phyloP scores from a whole-genome alignment of 2,113 vertebrate species.

The Gadus chalcogrammus region DNA sequence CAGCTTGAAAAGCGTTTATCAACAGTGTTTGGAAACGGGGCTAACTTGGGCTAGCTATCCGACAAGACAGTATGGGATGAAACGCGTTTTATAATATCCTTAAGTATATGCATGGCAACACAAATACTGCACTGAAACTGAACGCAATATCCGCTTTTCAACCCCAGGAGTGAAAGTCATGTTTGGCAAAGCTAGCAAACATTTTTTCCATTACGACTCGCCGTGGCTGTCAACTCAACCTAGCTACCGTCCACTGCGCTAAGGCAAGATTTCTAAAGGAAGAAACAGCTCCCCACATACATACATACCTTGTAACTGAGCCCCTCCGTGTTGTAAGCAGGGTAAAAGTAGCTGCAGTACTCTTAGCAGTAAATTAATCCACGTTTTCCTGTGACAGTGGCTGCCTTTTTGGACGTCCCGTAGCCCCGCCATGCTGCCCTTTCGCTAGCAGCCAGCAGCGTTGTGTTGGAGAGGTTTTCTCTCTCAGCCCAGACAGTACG shows the following conservation, averaged over 20 bases:
- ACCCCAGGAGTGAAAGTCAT: too few species aligned
- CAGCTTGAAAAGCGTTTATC: too few species aligned
- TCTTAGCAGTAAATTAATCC: slow-evolving; percentile 85
- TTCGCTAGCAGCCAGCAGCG: slow-evolving; percentile 57
- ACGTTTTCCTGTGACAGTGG: slow-evolving; percentile 82
- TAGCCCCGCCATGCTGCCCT: slow-evolving; percentile 87
- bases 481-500: slow-evolving; percentile 26
- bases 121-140: not conserved
- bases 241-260: slow-evolving; percentile 48
- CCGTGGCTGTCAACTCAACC: slow-evolving; percentile 32
- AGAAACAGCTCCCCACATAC: slow-evolving; percentile 8
- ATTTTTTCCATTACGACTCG: slow-evolving; percentile 7
- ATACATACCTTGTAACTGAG: slow-evolving; percentile 84
- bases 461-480: slow-evolving; percentile 48
- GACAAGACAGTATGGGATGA: too few species aligned
- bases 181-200: not conserved
- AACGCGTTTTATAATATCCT: slow-evolving; percentile 17
- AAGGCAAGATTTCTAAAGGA: slow-evolving; percentile 5
- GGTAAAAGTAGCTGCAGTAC: slow-evolving; percentile 81
- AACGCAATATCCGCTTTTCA: not conserved
- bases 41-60: slow-evolving; percentile 52
- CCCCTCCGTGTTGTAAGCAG: slow-evolving; percentile 80
- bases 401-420: slow-evolving; percentile 79
- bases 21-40: slow-evolving; percentile 5
- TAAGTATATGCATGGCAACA: not conserved